These are phyloP conservation scores for Sepiola atlantica DNA, from an alignment of 2,888 invertebrate genomes.

Conservation along the genomic window DNA sequence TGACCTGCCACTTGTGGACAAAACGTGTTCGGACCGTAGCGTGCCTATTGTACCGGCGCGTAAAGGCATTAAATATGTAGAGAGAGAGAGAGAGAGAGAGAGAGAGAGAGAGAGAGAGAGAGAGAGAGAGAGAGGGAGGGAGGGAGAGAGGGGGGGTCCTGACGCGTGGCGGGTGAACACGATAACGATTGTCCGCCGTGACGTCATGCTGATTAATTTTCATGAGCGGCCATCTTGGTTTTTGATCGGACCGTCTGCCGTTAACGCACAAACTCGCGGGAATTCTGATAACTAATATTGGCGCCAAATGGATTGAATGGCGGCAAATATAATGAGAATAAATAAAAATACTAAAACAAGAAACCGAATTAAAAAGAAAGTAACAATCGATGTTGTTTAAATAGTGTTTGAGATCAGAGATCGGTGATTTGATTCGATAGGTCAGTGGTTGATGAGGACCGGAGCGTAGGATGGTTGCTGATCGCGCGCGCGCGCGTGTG, in stretches of 20 bases:
- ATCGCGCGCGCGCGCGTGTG: neutral
- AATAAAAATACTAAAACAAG: neutral
- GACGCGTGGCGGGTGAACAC: neutral
- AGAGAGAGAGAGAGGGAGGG: too few relatives aligned
- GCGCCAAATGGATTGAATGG: slow-evolving; percentile 32
- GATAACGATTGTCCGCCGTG: neutral
- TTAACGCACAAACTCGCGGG: neutral
- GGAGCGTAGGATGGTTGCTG: neutral
- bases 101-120: too few relatives aligned
- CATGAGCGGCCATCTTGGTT: neutral
- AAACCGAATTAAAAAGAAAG: neutral
- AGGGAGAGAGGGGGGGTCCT: neutral
- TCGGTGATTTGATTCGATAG: neutral
- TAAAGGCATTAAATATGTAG: neutral
- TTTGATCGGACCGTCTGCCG: neutral
- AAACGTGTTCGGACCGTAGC: neutral
- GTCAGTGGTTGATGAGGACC: neutral
- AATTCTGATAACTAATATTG: slow-evolving; percentile 4
- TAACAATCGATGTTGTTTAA: neutral
- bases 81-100: too few relatives aligned
- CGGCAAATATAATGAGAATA: neutral
- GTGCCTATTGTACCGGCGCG: neutral
- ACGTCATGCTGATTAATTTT: slow-evolving; percentile 32
- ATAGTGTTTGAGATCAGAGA: slow-evolving; percentile 15
- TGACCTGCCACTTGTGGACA: slow-evolving; percentile 18